Evolutionary conservation across 2,113 vertebrate species (phyloP), one percentile per base, ranked within the genome.

Genomic region (Nanorana parkeri): DNA sequence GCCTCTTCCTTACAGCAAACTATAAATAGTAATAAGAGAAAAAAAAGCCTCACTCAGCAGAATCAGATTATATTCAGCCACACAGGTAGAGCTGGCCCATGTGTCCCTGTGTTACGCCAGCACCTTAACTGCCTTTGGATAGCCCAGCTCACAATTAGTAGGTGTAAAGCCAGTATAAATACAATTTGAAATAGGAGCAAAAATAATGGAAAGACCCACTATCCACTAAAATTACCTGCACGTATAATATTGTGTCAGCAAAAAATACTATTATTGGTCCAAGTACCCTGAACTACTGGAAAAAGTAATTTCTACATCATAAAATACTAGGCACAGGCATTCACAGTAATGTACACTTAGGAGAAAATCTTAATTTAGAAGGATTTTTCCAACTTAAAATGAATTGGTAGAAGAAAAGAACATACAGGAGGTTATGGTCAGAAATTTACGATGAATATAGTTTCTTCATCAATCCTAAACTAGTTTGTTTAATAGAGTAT

Each of bases 161-260:
- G 36, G 51, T 75, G 69, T 36, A 65, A 66, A 52, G 80, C 75
- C 75, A 84, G 52, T 78, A 73, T 54, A 80, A 79, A 80, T 41
- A 68, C 23, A 56, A 36, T 64, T 78, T 60, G 23, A 56, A 64
- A 54, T 55, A 36, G 60, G 32, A 84, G 69, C 58, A 71, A 56
- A 64, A 72, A 64, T 63, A 47, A 75, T 75, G 61, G 69, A 81
- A 81, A 41, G n/a, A 66, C 66, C 64, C 41, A 47, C 51, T 63
- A 58, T 52, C 66, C 23, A 56, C 67, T 80, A n/a, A 72, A 63
- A 52, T 63, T 47, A 81, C 69, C 80, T 58, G 80, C 51, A 16
- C 5, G n/a, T 20, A 66, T 52, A 81, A 81, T 67, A 66, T 51
- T n/a, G 69, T 81, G 80, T 81, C 80, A 81, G 80, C 69, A 74